Evolutionary conservation across 2,113 vertebrate species (phyloP), one percentile per base, ranked within the genome.

Genomic region (Nothobranchius kuhntae): DNA sequence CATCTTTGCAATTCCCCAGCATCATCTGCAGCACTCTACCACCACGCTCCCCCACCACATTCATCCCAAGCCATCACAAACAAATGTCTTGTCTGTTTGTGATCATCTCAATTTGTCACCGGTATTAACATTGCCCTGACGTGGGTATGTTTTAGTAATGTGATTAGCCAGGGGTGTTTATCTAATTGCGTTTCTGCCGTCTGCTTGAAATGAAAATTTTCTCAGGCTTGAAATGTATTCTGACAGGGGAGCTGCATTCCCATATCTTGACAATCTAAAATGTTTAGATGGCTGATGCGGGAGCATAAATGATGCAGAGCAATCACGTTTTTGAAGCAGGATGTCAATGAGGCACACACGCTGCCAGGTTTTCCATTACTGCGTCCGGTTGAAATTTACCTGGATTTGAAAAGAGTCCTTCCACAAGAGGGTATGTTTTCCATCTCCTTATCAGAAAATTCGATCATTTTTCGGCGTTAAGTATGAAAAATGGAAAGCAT

Each of bases 131-230:
- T 69, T 21, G 13, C 55, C 69, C 65, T 65, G 60, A 75, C n/a
- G 47, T 66, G 65, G 76, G 77, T 80, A 71, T 71, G 59, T 76
- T 80, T 81, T 65, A 67, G 73, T 70, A 46, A 77, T 53, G 64
- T 68, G 78, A 87, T 84, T 83, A 86, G 72, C 83, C 66, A 68
- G 68, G 51, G 70, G 61, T 80, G 75, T 78, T 85, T 67, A 68
- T 84, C 59, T 86, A 80, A 80, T 89, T 84, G 71, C 64, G 36
- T 78, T 85, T 81, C 59, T 72, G 21, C 58, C 73, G 73, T 79
- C 67, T 48, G 66, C 65, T 61, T 54, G 51, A 78, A 81, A 88
- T 84, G 64, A 73, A 79, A 79, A 75, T 70, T 58, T 71, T 57
- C 61, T 60, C 76, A 71, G 42, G 61, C 82, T 86, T 74, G 71